Conservation (phyloP, 2,113 vertebrate genomes). For the Phalacrocorax aristotelis region DNA sequence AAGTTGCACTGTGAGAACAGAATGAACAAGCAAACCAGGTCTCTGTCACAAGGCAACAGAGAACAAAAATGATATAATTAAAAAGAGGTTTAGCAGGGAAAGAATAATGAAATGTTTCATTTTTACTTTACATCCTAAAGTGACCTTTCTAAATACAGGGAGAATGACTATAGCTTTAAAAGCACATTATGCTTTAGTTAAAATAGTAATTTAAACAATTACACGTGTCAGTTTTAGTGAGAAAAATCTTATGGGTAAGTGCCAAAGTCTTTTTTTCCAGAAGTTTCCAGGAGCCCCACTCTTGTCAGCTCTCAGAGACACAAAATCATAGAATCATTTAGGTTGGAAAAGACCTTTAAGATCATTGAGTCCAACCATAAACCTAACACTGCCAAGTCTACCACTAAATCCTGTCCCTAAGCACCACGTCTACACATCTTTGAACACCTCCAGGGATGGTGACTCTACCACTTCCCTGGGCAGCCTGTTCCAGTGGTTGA, state of each 20-base stretch:
- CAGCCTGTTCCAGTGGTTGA: neutral
- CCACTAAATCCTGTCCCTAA: neutral
- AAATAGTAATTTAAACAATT: neutral
- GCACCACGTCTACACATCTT: neutral
- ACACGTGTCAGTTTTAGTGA: neutral
- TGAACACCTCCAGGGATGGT: neutral
- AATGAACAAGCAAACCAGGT: neutral
- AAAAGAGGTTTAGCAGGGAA: neutral
- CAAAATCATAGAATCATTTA: neutral
- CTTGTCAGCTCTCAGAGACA: neutral
- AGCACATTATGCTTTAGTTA: neutral
- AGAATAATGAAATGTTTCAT: neutral
- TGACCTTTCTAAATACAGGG: neutral
- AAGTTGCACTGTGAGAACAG: constrained; percentile 56
- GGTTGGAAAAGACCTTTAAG: neutral
- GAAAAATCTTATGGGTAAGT: neutral
- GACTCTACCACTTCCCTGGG: neutral
- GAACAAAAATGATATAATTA: neutral
- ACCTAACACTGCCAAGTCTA: neutral
- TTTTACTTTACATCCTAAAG: neutral
- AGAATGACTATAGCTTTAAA: neutral
- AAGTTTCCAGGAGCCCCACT: neutral
- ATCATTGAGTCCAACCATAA: neutral
- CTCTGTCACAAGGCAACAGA: neutral
- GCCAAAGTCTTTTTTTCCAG: neutral